phyloP scores from a whole-genome alignment of 2,888 invertebrate genomes.

The Ichneumon xanthorius region DNA sequence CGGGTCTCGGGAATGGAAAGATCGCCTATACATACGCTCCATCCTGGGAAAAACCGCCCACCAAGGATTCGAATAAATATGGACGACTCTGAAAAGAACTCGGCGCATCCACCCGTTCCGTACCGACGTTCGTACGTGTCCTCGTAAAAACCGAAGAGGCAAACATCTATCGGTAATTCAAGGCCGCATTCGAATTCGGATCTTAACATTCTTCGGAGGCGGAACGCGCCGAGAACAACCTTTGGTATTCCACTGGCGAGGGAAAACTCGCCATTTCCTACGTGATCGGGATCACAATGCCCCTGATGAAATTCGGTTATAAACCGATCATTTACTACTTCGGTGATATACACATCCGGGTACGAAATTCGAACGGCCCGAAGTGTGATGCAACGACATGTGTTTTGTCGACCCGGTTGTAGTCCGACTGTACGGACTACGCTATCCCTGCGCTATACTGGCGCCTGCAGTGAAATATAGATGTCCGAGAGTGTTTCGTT shows the following conservation, averaged over 20 bases:
- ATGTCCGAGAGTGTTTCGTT: neutral
- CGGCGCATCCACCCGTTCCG: neutral
- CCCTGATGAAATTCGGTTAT: neutral
- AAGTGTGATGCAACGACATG: neutral
- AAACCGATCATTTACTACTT: slow-evolving; percentile 5
- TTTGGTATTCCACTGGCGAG: neutral
- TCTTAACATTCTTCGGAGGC: neutral
- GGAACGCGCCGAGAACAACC: neutral
- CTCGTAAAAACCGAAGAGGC: slow-evolving; percentile 50
- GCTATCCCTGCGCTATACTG: slow-evolving; percentile 1
- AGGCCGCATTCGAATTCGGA: neutral
- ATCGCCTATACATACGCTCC: neutral
- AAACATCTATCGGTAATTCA: slow-evolving; percentile 16
- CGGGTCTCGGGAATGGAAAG: slow-evolving; percentile 41
- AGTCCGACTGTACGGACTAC: neutral
- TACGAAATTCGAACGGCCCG: neutral
- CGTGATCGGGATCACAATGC: neutral
- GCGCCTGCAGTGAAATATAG: slow-evolving; percentile 22
- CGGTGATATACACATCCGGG: neutral
- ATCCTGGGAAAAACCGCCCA: slow-evolving; percentile 25
- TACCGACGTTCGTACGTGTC: slow-evolving; percentile 34
- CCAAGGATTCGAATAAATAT: slow-evolving; percentile 45
- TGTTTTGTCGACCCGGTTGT: neutral
- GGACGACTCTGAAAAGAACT: slow-evolving; percentile 15
- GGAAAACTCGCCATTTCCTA: neutral